Conservation (phyloP, 2,888 invertebrate genomes). For the Pristionchus japonicus region DNA sequence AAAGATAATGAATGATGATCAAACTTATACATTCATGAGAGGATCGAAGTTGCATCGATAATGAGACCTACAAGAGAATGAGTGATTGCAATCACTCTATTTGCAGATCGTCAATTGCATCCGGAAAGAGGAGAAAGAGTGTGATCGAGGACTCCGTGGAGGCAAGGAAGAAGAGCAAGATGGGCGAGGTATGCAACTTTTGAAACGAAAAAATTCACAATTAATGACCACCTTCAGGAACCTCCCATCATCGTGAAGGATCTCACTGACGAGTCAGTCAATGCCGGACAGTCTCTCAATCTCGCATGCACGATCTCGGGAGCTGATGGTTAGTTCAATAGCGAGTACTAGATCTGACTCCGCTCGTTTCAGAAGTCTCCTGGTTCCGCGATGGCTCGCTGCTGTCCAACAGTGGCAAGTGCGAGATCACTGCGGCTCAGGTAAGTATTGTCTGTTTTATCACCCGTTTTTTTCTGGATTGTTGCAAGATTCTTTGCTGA, state of each 20-base stretch:
- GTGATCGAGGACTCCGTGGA: slow-evolving; percentile 23
- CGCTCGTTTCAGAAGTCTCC: slow-evolving; percentile 21
- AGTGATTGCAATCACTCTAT: no score
- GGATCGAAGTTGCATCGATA: no score
- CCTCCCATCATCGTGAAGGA: slow-evolving; percentile 49
- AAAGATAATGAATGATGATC: no score
- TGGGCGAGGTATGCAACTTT: background rate
- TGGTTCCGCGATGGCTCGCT: slow-evolving; percentile 43
- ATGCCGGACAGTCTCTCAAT: slow-evolving; percentile 61
- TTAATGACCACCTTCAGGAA: background rate
- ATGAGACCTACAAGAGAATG: no score
- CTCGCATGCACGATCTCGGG: slow-evolving; percentile 58
- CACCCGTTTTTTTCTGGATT: no score
- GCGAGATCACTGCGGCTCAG: slow-evolving; percentile 15
- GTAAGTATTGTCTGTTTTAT: no score
- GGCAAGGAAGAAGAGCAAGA: slow-evolving; percentile 18
- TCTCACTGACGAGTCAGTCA: slow-evolving; percentile 64
- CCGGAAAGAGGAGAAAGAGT: slow-evolving; percentile 29
- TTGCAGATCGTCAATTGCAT: slow-evolving; percentile 46
- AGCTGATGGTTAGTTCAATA: background rate
- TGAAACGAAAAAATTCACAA: background rate
- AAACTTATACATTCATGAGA: no score
- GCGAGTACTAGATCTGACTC: background rate
- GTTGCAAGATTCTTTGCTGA: no score
- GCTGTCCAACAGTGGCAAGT: background rate